Percentiles rank a stretch among this genome's conserved stretches.
Evolutionary conservation across 2,113 vertebrate species (phyloP).

Genomic region (Paracanthobrama guichenoti): DNA sequence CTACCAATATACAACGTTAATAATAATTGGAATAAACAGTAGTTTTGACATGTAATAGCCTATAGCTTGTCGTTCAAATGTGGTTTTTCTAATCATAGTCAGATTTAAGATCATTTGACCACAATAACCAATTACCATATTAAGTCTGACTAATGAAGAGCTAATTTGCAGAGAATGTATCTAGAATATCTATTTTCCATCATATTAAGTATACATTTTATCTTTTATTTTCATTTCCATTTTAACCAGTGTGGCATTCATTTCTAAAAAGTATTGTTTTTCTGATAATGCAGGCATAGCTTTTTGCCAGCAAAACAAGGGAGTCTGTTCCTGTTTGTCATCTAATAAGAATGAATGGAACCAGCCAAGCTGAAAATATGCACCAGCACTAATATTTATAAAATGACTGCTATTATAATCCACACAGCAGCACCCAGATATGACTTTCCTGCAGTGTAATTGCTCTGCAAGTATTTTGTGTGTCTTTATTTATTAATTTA

Average conservation of each 20-base stretch:
- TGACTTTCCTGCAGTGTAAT: conserved; percentile 53
- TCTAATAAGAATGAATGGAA: conserved; percentile 64
- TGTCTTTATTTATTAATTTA: conserved; percentile 45
- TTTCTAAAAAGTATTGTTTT: conserved; percentile 58
- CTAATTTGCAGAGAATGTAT: background rate
- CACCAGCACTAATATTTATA: conserved; percentile 67
- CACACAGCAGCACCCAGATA: conserved; percentile 51
- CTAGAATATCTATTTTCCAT: background rate
- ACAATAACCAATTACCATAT: background rate
- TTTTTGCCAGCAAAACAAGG: conserved; percentile 32
- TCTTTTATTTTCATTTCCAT: background rate
- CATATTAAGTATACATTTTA: background rate
- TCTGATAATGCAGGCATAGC: conserved; percentile 59
- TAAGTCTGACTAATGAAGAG: background rate
- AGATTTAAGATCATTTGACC: background rate
- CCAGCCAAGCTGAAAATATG: conserved; percentile 66
- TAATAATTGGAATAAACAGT: background rate
- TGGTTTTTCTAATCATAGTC: background rate
- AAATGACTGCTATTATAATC: conserved; percentile 64
- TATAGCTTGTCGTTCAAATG: background rate
- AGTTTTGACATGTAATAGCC: background rate
- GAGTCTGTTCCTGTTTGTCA: conserved; percentile 62
- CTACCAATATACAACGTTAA: background rate
- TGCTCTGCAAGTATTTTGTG: conserved; percentile 50
- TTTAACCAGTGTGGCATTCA: conserved; percentile 14